Evolutionary conservation across 2,888 invertebrate genomes (phyloP).

Genomic region (Meliscaeva auricollis): DNA sequence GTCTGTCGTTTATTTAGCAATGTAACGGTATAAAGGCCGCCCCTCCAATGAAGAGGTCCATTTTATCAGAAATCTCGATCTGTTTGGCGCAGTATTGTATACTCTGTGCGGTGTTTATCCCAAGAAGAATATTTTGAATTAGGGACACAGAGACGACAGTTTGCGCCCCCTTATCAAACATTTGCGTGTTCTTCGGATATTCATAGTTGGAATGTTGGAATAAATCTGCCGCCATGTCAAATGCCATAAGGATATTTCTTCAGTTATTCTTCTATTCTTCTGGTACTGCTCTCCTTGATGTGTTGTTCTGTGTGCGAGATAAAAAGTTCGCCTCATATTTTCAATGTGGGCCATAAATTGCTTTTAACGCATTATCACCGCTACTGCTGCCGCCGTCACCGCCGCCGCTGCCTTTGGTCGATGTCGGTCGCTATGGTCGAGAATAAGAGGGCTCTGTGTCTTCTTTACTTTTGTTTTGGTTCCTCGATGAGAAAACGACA

Average conservation of each 20-base stretch:
- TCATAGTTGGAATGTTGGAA: slow-evolving; percentile 67
- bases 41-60: no score
- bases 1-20: no score
- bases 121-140: slow-evolving; percentile 60
- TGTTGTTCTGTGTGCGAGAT: slow-evolving; percentile 50
- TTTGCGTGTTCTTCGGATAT: slow-evolving; percentile 62
- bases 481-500: not conserved
- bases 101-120: slow-evolving; percentile 27
- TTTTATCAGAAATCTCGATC: slow-evolving; percentile 67
- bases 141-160: slow-evolving; percentile 65
- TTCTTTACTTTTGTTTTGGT: slow-evolving; percentile 6
- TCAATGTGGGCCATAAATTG: slow-evolving; percentile 72
- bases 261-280: slow-evolving; percentile 22
- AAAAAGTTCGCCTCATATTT: slow-evolving; percentile 73
- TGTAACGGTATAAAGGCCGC: no score
- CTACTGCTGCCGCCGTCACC: slow-evolving; percentile 22
- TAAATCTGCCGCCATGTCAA: slow-evolving; percentile 74
- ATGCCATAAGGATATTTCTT: slow-evolving; percentile 69
- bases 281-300: not conserved
- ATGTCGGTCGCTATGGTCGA: no score
- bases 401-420: not conserved
- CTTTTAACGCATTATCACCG: slow-evolving; percentile 75
- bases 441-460: no score
- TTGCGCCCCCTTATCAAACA: slow-evolving; percentile 70
- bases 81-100: slow-evolving; percentile 19